These are phyloP conservation scores for Nezara viridula DNA, from an alignment of 2,888 invertebrate species.

Conservation along the genomic window DNA sequence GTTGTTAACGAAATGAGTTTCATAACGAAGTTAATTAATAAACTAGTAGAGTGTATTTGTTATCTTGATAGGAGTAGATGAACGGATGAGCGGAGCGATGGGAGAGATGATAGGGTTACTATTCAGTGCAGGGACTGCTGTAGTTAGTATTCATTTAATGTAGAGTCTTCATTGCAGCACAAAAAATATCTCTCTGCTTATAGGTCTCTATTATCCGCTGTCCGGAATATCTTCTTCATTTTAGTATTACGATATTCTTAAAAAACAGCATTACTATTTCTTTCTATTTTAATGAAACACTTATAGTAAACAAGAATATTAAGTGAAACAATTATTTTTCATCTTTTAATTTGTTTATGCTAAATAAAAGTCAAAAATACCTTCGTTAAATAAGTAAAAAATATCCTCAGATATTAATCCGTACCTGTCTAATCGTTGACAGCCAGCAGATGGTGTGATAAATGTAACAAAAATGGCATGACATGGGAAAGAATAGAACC, in stretches of 20 bases:
- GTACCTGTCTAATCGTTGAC: too few relatives aligned
- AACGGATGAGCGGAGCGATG: background rate
- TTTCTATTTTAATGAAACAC: too few relatives aligned
- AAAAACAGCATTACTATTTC: too few relatives aligned
- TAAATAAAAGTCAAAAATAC: too few relatives aligned
- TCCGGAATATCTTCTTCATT: background rate
- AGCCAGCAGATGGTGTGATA: too few relatives aligned
- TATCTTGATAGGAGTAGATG: background rate
- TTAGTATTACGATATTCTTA: background rate
- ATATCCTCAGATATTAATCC: too few relatives aligned
- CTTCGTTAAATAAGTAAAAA: too few relatives aligned
- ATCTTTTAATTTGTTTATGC: too few relatives aligned
- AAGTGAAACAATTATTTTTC: too few relatives aligned
- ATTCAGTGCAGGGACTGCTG: background rate
- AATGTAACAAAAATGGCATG: too few relatives aligned
- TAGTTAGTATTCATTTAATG: slow-evolving; percentile 11
- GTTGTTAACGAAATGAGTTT: background rate
- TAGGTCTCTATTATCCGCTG: background rate
- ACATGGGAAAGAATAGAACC: too few relatives aligned
- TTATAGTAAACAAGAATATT: too few relatives aligned
- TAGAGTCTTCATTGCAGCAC: background rate
- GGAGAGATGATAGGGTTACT: background rate
- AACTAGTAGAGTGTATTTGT: background rate
- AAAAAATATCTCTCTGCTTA: slow-evolving; percentile 6
- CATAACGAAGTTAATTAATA: background rate